phyloP scores from a whole-genome alignment of 2,888 invertebrate species.

The Leuctra nigra region DNA sequence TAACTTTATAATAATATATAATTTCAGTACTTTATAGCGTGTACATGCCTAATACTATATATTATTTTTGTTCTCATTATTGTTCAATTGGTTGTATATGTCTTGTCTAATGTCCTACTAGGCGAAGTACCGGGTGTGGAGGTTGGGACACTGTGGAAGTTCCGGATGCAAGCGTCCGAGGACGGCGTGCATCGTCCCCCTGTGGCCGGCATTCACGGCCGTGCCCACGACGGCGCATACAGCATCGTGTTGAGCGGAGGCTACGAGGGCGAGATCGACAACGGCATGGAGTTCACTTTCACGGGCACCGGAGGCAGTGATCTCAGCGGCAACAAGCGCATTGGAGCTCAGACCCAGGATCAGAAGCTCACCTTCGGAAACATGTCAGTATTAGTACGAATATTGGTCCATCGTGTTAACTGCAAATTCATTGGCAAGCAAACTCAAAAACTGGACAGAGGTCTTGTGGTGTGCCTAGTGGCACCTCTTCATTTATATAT shows the following conservation, averaged over 20 bases:
- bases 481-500: too few relatives aligned
- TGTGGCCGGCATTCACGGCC: conserved; percentile 78
- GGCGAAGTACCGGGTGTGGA: conserved; percentile 73
- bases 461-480: too few relatives aligned
- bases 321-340: conserved; percentile 74
- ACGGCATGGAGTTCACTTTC: conserved; percentile 73
- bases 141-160: conserved; percentile 77
- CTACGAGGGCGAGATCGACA: conserved; percentile 76
- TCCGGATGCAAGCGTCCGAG: conserved; percentile 63
- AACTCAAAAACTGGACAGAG: too few relatives aligned
- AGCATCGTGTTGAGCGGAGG: conserved; percentile 76
- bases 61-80: too few relatives aligned
- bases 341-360: conserved; percentile 70
- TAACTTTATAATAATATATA: too few relatives aligned
- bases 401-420: too few relatives aligned
- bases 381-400: conserved; percentile 48
- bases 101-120: too few relatives aligned
- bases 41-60: too few relatives aligned
- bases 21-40: too few relatives aligned
- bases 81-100: too few relatives aligned
- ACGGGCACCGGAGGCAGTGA: conserved; percentile 82
- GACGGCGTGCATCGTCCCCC: conserved; percentile 76
- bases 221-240: conserved; percentile 69
- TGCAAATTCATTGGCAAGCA: too few relatives aligned
- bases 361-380: conserved; percentile 71